A percentile compares a stretch with the other conserved stretches of the same genome.
phyloP scores from a whole-genome alignment of 2,888 invertebrate genomes.

The Bombylius discolor region DNA sequence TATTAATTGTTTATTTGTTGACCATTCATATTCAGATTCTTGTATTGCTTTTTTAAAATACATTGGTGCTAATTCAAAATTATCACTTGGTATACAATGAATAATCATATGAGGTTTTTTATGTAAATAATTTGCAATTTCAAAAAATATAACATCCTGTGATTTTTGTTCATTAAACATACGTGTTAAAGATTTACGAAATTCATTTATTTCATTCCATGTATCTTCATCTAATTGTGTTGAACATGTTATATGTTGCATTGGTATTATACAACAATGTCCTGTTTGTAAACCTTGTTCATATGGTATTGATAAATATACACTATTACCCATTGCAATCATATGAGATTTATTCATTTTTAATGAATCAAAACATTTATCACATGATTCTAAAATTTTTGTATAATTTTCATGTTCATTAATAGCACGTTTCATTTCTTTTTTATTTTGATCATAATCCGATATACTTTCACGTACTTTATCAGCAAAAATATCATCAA shows the following conservation, averaged over 20 bases:
- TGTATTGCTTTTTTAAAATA: conserved; percentile 96
- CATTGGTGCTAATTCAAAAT: conserved; percentile 81
- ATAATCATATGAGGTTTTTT: conserved; percentile 71
- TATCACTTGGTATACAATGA: conserved; percentile 78
- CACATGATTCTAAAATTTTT: conserved; percentile 64
- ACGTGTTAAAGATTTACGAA: conserved; percentile 61
- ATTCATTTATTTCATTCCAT: conserved; percentile 71
- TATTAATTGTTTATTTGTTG: conserved; percentile 83
- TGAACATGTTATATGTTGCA: conserved; percentile 64
- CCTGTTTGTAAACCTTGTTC: conserved; percentile 68
- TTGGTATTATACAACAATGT: conserved; percentile 77
- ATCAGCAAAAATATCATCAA: conserved; percentile 76
- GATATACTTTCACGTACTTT: conserved; percentile 55
- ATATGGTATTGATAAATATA: conserved; percentile 73
- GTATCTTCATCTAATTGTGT: conserved; percentile 88
- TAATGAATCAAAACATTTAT: conserved; percentile 67
- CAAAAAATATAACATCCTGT: conserved; percentile 80
- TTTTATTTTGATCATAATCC: conserved; percentile 46
- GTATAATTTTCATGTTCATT: conserved; percentile 57
- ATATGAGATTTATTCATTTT: conserved; percentile 74
- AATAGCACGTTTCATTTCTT: conserved; percentile 53
- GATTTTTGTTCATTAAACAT: conserved; percentile 56
- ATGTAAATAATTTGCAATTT: conserved; percentile 63
- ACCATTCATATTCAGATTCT: conserved; percentile 92
- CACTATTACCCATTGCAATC: conserved; percentile 64